These are phyloP conservation scores for Onychomys arenicola DNA, from an alignment of 2,797 vertebrate species.

Conservation along the genomic window DNA sequence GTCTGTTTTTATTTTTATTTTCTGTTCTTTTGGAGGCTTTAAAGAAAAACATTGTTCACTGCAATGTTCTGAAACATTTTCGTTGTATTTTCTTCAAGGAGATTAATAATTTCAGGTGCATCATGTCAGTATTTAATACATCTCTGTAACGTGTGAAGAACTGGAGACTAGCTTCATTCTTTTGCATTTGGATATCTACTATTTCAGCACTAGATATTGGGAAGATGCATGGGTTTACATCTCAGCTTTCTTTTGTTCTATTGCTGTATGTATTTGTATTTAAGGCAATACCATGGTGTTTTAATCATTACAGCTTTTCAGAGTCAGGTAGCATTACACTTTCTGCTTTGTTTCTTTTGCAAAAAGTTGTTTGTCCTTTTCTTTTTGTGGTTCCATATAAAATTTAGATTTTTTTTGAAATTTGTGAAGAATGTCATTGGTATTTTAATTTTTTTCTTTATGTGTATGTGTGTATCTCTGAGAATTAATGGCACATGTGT, in stretches of 20 bases:
- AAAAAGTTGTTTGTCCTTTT: neutral
- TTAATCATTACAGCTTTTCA: neutral
- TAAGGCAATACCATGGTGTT: neutral
- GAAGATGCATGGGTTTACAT: neutral
- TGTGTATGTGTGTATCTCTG: neutral
- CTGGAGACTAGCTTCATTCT: neutral
- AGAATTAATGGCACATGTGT: neutral
- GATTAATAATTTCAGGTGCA: neutral
- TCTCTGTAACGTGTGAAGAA: neutral
- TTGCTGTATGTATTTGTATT: neutral
- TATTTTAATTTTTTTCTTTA: neutral
- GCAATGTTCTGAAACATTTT: neutral
- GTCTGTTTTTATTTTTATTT: neutral
- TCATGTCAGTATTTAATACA: neutral
- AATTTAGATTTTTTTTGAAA: neutral
- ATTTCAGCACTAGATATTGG: neutral
- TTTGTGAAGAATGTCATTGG: neutral
- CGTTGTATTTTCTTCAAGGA: neutral
- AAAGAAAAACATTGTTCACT: neutral
- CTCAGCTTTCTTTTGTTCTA: neutral
- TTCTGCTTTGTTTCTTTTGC: neutral
- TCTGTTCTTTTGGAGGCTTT: neutral
- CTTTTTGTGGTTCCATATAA: neutral
- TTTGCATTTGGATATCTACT: neutral
- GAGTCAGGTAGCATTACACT: neutral